Conservation (phyloP, 2,113 vertebrate genomes). For the Prolemur simus region DNA sequence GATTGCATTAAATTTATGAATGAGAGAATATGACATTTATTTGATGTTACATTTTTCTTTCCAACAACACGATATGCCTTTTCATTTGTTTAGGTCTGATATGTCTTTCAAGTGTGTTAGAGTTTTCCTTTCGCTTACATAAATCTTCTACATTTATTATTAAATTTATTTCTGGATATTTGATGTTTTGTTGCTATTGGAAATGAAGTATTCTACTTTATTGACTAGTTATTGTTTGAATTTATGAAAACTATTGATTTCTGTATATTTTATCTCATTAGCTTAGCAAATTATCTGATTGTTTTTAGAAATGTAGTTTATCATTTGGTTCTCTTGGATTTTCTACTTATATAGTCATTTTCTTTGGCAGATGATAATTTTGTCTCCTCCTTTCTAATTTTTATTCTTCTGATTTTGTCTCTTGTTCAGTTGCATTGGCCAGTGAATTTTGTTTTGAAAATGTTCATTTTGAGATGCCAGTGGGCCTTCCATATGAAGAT, state of each 20-base stretch:
- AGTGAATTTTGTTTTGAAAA: neutral
- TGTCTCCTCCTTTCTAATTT: neutral
- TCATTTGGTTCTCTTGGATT: neutral
- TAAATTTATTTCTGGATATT: neutral
- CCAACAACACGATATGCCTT: neutral
- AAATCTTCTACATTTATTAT: neutral
- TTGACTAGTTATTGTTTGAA: neutral
- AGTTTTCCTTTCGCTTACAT: neutral
- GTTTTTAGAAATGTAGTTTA: neutral
- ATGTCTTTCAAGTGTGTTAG: neutral
- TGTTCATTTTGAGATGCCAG: neutral
- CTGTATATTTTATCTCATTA: neutral
- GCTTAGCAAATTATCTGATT: neutral
- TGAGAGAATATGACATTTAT: neutral
- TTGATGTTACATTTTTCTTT: neutral
- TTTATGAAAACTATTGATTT: neutral
- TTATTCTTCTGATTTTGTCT: neutral
- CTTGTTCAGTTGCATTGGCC: neutral
- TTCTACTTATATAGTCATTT: neutral
- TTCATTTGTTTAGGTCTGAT: neutral
- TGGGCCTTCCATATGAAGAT: neutral
- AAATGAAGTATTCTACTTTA: neutral
- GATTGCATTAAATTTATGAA: neutral
- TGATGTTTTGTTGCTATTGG: neutral
- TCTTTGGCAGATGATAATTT: slow-evolving; percentile 21